phyloP scores from a whole-genome alignment of 1,140 invertebrate species.

The Drosophila ananassae region DNA sequence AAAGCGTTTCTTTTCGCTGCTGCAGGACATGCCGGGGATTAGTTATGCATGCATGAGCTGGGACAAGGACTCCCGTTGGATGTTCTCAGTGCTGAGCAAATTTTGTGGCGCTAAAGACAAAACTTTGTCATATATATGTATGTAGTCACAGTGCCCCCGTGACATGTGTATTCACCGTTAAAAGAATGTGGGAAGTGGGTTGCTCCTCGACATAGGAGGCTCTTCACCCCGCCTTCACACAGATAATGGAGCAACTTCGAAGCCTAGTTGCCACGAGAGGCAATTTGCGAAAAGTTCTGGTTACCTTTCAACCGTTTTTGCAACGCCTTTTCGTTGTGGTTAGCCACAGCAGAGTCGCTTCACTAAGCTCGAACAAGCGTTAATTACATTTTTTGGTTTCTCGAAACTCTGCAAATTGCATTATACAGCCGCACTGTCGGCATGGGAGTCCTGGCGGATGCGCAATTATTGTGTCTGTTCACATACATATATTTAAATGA shows the following conservation, averaged over 20 bases:
- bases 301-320: slow-evolving; percentile 6
- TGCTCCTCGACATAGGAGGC: too few relatives aligned
- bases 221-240: not conserved
- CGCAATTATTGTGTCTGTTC: slow-evolving; percentile 11
- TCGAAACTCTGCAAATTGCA: slow-evolving; percentile 20
- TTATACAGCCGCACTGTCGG: not conserved
- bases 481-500: not conserved
- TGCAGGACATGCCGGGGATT: slow-evolving; percentile 39
- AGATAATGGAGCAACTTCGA: slow-evolving; percentile 9
- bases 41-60: slow-evolving; percentile 43
- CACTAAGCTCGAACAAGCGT: slow-evolving; percentile 13
- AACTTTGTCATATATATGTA: slow-evolving; percentile 40
- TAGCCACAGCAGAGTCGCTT: not conserved
- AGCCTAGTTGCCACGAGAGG: slow-evolving; percentile 18
- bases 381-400: slow-evolving; percentile 27
- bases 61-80: slow-evolving; percentile 20
- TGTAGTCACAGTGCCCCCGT: slow-evolving; percentile 8
- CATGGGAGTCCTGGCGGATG: not conserved
- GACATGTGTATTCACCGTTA: not conserved
- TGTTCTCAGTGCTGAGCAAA: slow-evolving; percentile 8
- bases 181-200: too few relatives aligned
- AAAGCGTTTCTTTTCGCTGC: slow-evolving; percentile 27
- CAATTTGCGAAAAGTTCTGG: slow-evolving; percentile 38
- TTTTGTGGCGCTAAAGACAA: slow-evolving; percentile 26
- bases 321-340: slow-evolving; percentile 2